These are phyloP conservation scores for Hypselothyrea guttata DNA, from an alignment of 2,888 invertebrate genomes.

Conservation along the genomic window DNA sequence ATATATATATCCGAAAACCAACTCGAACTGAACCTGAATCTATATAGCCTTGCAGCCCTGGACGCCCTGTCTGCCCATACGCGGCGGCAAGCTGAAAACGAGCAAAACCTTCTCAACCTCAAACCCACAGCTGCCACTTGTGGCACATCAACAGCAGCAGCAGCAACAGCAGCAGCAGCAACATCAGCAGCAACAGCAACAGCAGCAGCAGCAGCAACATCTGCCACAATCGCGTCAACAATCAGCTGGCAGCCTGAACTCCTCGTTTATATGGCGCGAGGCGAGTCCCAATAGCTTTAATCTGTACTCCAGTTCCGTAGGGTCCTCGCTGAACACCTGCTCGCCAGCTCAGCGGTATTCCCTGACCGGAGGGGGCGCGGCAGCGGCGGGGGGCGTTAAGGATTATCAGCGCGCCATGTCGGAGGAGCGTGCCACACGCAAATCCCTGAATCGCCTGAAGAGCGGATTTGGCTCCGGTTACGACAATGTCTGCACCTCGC, in stretches of 20 bases:
- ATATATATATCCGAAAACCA: slow-evolving; percentile 65
- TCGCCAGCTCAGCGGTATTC: slow-evolving; percentile 77
- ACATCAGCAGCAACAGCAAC: slow-evolving; percentile 48
- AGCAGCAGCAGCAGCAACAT: slow-evolving; percentile 33
- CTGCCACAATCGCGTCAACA: slow-evolving; percentile 62
- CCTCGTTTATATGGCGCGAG: slow-evolving; percentile 83
- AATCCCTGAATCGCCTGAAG: slow-evolving; percentile 80
- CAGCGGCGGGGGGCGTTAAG: slow-evolving; percentile 34
- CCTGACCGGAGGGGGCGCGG: slow-evolving; percentile 51
- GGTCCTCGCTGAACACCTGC: slow-evolving; percentile 81
- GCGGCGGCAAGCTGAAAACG: slow-evolving; percentile 82
- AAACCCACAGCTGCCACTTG: slow-evolving; percentile 82
- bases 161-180: slow-evolving; percentile 41
- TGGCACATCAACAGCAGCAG: slow-evolving; percentile 72
- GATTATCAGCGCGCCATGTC: slow-evolving; percentile 80
- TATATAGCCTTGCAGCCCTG: slow-evolving; percentile 82
- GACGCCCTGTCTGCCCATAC: slow-evolving; percentile 83
- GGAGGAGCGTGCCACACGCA: slow-evolving; percentile 80
- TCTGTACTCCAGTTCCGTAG: slow-evolving; percentile 82
- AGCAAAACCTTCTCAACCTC: slow-evolving; percentile 83
- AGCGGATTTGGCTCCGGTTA: slow-evolving; percentile 82
- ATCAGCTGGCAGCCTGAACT: slow-evolving; percentile 81
- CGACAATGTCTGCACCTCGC: slow-evolving; percentile 82
- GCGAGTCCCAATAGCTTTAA: slow-evolving; percentile 83
- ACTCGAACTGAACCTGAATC: slow-evolving; percentile 37